Base-by-base conservation (phyloP, 1,140 invertebrate species). In the Eubasilissa regina region DNA sequence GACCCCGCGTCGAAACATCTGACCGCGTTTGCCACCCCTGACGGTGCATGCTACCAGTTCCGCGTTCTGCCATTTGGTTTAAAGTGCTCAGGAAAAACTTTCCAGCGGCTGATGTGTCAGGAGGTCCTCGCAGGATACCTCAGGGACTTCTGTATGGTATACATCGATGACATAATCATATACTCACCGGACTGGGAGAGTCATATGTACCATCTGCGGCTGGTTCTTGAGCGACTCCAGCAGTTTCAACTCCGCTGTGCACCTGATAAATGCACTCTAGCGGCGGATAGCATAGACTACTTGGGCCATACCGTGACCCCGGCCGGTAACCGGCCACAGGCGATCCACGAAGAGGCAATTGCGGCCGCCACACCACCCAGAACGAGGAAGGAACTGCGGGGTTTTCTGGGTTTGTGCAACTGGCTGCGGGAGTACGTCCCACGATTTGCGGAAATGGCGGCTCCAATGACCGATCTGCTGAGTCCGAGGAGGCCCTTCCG, bases 1-100 rank as follows among this genome's bases (percentile, higher is more conserved):
- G 17, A 25, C 6, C 0, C 44, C 72, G 3, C 25, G 17, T n/a
- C n/a, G n/a, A n/a, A n/a, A 7, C 11, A n/a, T 0, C 45, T 56
- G n/a, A 75, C 72, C 13, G 72, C 72, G 19, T 75, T 75, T n/a
- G n/a, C 53, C 11, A 60, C 73, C 0, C 55, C 73, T 0, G 73
- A 75, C 45, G 73, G 73, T 10, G n/a, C 47, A 4, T 12, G 25
- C 3, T 75, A 75, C 17, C 21, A 58, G 15, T 75, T 75, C 25
- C 15, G 51, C 4, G 73, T 75, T 0, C 58, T 75, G 73, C 55
- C 73, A 4, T 75, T 75, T 19, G 73, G 73, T 1, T 15, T 75
- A n/a, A 60, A 56, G 43, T 53, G 73, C 15, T 35, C 73, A 0
- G 43, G 53, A 0, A 35, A 55, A 15, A 75, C 25, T 0, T 75